phyloP scores from a whole-genome alignment of 2,113 vertebrate genomes.

The Gasterosteus nipponicus region DNA sequence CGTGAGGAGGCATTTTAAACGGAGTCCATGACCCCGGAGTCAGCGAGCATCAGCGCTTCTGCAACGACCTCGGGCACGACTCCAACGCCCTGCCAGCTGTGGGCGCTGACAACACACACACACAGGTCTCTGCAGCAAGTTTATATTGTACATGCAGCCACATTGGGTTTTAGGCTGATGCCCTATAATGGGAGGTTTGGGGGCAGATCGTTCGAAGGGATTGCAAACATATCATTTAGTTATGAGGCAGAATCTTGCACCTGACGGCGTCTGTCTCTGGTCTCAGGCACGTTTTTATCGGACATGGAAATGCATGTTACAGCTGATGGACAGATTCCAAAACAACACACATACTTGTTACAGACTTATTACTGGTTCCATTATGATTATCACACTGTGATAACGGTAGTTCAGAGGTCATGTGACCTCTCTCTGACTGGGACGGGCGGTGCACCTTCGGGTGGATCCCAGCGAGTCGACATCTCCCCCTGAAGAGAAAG shows the following conservation, averaged over 20 bases:
- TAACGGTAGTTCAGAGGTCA: too few species aligned
- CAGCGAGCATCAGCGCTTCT: slow-evolving; percentile 18
- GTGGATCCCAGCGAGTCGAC: too few species aligned
- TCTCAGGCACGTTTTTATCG: not conserved
- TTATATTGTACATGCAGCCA: not conserved
- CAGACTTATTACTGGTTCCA: too few species aligned
- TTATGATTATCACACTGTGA: too few species aligned
- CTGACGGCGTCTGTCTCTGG: not conserved
- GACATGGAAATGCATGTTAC: not conserved
- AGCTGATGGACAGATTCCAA: not conserved
- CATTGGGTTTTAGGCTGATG: not conserved
- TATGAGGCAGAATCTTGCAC: not conserved
- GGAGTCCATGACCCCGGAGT: not conserved
- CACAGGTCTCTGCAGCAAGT: not conserved
- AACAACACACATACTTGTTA: too few species aligned
- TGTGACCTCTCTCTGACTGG: too few species aligned
- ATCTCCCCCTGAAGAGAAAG: too few species aligned
- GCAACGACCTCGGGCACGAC: not conserved
- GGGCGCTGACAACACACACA: not conserved
- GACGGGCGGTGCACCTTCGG: too few species aligned
- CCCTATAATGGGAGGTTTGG: not conserved
- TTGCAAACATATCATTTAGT: not conserved
- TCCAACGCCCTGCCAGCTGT: not conserved
- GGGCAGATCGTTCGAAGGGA: too few species aligned
- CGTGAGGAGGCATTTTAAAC: not conserved